Evolutionary conservation across 2,113 vertebrate species (phyloP).

Genomic region (Thinocorus orbignyianus): DNA sequence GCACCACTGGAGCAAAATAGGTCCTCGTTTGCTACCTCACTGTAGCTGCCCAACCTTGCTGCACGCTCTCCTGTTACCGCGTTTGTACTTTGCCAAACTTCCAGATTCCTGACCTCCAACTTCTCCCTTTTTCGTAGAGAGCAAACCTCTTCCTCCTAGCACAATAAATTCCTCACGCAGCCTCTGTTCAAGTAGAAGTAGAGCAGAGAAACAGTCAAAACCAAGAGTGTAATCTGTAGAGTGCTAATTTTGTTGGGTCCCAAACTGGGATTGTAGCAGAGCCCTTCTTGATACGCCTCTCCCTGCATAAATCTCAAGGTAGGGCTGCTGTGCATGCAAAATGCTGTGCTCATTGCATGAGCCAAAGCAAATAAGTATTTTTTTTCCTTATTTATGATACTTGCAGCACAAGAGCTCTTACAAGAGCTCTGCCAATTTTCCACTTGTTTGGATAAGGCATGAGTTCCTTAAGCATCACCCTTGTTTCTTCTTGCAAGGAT

Average conservation of each 20-base stretch:
- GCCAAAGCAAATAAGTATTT: not conserved
- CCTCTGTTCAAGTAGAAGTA: not conserved
- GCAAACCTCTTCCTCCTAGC: not conserved
- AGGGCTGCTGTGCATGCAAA: not conserved
- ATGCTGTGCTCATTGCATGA: not conserved
- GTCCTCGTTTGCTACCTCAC: not conserved
- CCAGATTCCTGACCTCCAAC: not conserved
- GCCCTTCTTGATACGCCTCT: not conserved
- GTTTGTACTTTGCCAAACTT: not conserved
- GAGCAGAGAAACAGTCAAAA: not conserved
- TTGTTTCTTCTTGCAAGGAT: not conserved
- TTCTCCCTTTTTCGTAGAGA: not conserved
- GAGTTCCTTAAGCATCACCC: not conserved
- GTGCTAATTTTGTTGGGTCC: not conserved
- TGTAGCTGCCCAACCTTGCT: not conserved
- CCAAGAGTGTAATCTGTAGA: not conserved
- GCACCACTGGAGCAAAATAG: rapidly evolving
- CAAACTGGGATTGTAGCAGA: not conserved
- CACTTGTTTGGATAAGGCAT: not conserved
- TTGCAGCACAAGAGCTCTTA: not conserved
- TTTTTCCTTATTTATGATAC: not conserved
- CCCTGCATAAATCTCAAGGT: not conserved
- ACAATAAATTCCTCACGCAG: not conserved
- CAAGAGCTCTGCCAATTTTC: not conserved
- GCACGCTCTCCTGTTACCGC: not conserved